These are phyloP conservation scores for Aethes cnicana DNA, from an alignment of 2,888 invertebrate species.

Conservation along the genomic window DNA sequence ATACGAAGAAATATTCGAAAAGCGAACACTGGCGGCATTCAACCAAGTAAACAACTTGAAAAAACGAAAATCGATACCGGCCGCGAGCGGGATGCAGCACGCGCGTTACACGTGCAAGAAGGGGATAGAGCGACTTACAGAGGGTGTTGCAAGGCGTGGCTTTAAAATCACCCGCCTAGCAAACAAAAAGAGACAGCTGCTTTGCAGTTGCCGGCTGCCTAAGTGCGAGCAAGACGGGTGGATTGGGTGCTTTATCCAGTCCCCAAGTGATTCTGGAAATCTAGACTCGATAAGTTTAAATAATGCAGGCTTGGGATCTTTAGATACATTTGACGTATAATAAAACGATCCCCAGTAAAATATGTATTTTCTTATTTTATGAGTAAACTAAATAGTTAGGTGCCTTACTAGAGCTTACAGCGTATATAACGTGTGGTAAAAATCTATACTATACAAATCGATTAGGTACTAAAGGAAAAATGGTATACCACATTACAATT, in stretches of 20 bases:
- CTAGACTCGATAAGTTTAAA: constrained; percentile 36
- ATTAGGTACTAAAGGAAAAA: background rate
- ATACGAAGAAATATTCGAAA: constrained; percentile 52
- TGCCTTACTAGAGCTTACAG: too few species aligned
- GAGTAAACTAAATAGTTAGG: constrained; percentile 3
- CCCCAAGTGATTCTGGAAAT: constrained; percentile 28
- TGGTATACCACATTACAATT: constrained; percentile 19
- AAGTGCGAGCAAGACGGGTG: constrained; percentile 48
- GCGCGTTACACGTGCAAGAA: constrained; percentile 50
- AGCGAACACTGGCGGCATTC: constrained; percentile 59
- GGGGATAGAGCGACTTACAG: constrained; percentile 43
- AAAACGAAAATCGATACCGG: constrained; percentile 63
- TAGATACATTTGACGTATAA: constrained; percentile 28
- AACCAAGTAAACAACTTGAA: constrained; percentile 67
- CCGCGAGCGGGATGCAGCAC: constrained; percentile 48
- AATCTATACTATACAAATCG: background rate
- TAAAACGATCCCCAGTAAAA: constrained; percentile 25
- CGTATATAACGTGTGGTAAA: background rate
- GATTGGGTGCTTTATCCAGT: constrained; percentile 35
- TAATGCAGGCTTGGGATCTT: constrained; percentile 32
- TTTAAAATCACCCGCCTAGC: constrained; percentile 54
- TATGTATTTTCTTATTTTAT: constrained; percentile 28
- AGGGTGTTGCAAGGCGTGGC: constrained; percentile 68
- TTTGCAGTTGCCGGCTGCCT: constrained; percentile 34
- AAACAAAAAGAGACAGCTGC: constrained; percentile 44